A percentile compares a stretch with the other conserved stretches of the same genome.
These are phyloP conservation scores for Anguilla megastoma DNA, from an alignment of 2,797 vertebrate genomes.

Conservation along the genomic window DNA sequence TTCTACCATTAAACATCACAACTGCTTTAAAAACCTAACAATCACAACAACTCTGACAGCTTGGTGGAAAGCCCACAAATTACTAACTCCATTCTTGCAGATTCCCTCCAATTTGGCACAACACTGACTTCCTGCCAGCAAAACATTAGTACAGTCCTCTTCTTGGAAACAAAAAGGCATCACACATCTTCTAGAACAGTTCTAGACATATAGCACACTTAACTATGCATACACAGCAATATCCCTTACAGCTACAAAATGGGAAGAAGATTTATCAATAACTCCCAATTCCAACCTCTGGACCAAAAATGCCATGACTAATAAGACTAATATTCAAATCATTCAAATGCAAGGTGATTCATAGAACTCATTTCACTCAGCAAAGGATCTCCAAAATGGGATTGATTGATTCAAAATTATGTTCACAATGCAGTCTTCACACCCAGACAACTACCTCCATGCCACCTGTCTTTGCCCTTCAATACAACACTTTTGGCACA, in stretches of 20 bases:
- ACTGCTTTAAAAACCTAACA: background rate
- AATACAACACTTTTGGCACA: constrained; percentile 2
- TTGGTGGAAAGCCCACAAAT: constrained; percentile 10
- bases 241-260: constrained; percentile 5
- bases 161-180: background rate
- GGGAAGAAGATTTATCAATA: background rate
- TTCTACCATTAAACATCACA: background rate
- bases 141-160: too few species aligned
- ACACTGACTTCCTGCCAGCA: background rate
- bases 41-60: background rate
- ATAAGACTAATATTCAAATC: constrained; percentile 18
- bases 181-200: background rate
- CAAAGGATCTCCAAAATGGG: constrained; percentile 18
- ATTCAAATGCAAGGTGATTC: constrained; percentile 26
- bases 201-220: background rate
- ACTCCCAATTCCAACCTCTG: background rate
- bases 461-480: background rate
- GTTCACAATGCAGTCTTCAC: background rate
- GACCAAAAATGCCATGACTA: background rate
- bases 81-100: background rate
- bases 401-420: background rate
- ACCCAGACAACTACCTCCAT: constrained; percentile 28
- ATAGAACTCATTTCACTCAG: constrained; percentile 15
- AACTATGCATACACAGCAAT: background rate
- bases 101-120: background rate